These are phyloP conservation scores for Parasteatoda lunata DNA, from an alignment of 2,888 invertebrate genomes.

Conservation along the genomic window DNA sequence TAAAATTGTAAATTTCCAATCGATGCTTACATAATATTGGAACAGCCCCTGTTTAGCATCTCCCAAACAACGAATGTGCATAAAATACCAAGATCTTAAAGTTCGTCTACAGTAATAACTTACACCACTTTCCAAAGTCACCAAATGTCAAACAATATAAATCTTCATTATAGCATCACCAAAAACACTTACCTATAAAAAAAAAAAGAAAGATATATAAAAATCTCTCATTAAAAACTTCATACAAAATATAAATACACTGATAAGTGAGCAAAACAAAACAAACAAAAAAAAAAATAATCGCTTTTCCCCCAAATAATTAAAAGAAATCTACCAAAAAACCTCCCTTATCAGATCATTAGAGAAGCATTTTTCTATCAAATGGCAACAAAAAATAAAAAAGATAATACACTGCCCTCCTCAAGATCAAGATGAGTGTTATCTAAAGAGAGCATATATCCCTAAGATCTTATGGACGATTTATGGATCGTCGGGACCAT, in stretches of 20 bases:
- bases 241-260: not conserved
- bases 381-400: not conserved
- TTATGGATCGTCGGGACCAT: conserved; percentile 14
- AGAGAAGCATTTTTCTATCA: conserved; percentile 14
- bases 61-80: too few species aligned
- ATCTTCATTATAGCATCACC: not conserved
- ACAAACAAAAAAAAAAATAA: not conserved
- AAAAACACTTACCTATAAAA: conserved; percentile 10
- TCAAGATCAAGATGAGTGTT: conserved; percentile 33
- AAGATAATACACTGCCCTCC: conserved; percentile 1
- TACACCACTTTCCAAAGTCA: not conserved
- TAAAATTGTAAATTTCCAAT: not conserved
- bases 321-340: conserved; percentile 19
- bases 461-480: conserved; percentile 33
- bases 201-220: not conserved
- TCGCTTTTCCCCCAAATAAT: not conserved
- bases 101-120: not conserved
- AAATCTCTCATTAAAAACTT: not conserved
- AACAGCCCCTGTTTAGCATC: too few species aligned
- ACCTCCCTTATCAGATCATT: conserved; percentile 52
- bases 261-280: not conserved
- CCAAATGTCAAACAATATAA: not conserved
- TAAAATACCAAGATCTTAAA: too few species aligned
- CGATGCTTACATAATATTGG: too few species aligned
- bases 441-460: conserved; percentile 13